A percentile compares a stretch with the other conserved stretches of the same genome.
Conservation (phyloP, 2,888 invertebrate species). For the Aphrophora alni region DNA sequence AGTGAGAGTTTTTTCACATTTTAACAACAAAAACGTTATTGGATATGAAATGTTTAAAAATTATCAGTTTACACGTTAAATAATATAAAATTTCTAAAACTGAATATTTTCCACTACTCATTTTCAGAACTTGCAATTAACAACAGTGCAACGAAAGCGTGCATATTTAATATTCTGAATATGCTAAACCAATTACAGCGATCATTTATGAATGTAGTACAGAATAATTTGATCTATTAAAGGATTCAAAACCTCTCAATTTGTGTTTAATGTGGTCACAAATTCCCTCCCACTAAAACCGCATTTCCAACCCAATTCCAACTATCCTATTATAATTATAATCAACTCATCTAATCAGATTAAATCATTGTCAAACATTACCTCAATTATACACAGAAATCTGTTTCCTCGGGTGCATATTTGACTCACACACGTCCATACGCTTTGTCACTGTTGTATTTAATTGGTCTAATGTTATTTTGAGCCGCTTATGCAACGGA, state of each 20-base stretch:
- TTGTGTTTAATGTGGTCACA: background rate
- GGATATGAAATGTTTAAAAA: too few relatives aligned
- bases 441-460: background rate
- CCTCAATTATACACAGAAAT: background rate
- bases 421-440: too few relatives aligned
- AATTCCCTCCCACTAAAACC: background rate
- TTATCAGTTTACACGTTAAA: too few relatives aligned
- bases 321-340: background rate
- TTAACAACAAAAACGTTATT: too few relatives aligned
- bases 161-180: background rate
- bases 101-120: too few relatives aligned
- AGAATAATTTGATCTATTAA: background rate
- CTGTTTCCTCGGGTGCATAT: too few relatives aligned
- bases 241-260: background rate
- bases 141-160: too few relatives aligned
- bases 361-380: background rate
- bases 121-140: too few relatives aligned
- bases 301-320: background rate
- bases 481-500: slow-evolving; percentile 1
- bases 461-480: background rate
- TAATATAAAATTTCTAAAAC: too few relatives aligned
- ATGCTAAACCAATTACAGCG: background rate
- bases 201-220: background rate
- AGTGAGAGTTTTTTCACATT: too few relatives aligned
- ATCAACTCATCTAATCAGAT: background rate